These are phyloP conservation scores for Pagetopsis macropterus DNA, from an alignment of 2,797 vertebrate genomes.

Conservation along the genomic window DNA sequence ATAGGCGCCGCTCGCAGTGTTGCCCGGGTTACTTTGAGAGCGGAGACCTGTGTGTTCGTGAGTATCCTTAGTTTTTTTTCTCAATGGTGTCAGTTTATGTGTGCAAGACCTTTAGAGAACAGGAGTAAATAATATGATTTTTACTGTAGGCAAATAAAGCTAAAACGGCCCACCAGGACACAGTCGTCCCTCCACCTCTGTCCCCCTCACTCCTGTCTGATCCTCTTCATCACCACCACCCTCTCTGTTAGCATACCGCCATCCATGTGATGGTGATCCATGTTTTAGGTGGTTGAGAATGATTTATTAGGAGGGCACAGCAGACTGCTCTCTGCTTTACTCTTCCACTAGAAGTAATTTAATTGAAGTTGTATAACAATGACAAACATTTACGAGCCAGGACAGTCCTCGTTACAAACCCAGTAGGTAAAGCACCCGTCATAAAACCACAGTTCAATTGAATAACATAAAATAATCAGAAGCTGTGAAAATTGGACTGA, in stretches of 20 bases:
- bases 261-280: constrained; percentile 8
- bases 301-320: constrained; percentile 47
- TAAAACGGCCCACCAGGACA: constrained; percentile 3
- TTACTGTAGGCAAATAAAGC: constrained; percentile 41
- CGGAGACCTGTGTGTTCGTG: constrained; percentile 94
- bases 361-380: constrained; percentile 78
- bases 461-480: constrained; percentile 68
- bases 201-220: background rate
- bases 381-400: constrained; percentile 76
- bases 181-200: background rate
- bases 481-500: constrained; percentile 55
- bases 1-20: constrained; percentile 95
- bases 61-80: constrained; percentile 72
- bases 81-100: constrained; percentile 45
- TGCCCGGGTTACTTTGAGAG: constrained; percentile 98
- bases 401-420: constrained; percentile 57
- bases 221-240: constrained; percentile 21
- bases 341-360: constrained; percentile 62
- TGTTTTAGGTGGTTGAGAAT: constrained; percentile 53
- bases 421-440: constrained; percentile 42
- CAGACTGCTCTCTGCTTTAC: constrained; percentile 36
- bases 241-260: constrained; percentile 30
- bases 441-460: constrained; percentile 69
- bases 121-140: constrained; percentile 49
- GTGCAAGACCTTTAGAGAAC: constrained; percentile 34